phyloP scores from a whole-genome alignment of 2,797 vertebrate genomes.

The Gorsachius magnificus region DNA sequence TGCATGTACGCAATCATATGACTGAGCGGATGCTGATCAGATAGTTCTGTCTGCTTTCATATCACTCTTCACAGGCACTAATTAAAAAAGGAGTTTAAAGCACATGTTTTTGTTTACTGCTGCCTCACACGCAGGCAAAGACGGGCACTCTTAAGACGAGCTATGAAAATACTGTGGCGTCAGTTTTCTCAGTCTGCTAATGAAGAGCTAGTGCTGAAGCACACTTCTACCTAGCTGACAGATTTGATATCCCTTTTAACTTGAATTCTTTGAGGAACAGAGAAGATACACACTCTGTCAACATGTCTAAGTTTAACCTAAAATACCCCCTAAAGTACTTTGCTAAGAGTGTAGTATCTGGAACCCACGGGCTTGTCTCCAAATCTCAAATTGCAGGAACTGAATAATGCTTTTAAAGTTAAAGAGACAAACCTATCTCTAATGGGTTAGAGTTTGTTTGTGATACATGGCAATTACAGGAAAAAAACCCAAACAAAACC shows the following conservation, averaged over 20 bases:
- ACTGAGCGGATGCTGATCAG: neutral
- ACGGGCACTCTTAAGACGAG: neutral
- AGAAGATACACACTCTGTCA: neutral
- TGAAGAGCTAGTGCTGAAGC: neutral
- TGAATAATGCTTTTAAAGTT: slow-evolving; percentile 12
- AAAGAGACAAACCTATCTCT: neutral
- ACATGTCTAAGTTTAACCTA: slow-evolving; percentile 7
- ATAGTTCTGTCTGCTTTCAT: neutral
- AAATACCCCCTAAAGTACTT: slow-evolving; percentile 20
- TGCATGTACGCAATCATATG: neutral
- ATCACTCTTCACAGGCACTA: neutral
- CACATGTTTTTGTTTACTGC: neutral
- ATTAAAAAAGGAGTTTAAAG: neutral
- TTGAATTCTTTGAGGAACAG: neutral
- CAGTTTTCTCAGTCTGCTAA: neutral
- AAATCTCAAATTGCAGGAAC: slow-evolving; percentile 3
- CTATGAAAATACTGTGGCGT: neutral
- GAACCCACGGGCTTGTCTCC: neutral
- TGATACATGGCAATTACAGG: neutral
- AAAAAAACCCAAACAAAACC: neutral
- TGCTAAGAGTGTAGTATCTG: neutral
- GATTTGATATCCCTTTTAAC: slow-evolving; percentile 7
- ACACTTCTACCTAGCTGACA: neutral
- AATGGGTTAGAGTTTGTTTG: neutral
- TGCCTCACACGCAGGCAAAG: neutral